phyloP scores from a whole-genome alignment of 1,140 invertebrate genomes.

The Microplitis mediator region DNA sequence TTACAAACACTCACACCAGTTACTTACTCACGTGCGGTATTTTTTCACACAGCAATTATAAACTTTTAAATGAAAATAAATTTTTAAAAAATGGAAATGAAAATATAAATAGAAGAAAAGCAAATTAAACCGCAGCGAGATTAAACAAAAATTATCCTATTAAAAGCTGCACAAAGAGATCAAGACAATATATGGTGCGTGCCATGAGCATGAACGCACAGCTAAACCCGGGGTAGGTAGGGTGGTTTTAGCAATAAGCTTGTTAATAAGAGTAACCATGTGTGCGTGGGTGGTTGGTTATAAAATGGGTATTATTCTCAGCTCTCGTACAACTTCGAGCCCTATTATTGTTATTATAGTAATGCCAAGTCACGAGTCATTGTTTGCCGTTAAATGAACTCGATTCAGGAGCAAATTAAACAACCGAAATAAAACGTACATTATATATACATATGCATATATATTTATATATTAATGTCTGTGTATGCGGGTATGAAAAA shows the following conservation, averaged over 20 bases:
- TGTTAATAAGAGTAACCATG: not conserved
- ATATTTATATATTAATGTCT: not conserved
- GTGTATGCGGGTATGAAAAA: not conserved
- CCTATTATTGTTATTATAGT: constrained; percentile 8
- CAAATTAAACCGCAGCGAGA: not conserved
- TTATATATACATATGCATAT: not conserved
- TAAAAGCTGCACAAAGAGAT: not conserved
- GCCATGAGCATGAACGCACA: not conserved
- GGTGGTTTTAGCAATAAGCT: not conserved
- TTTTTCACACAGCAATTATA: no score
- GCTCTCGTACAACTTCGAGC: not conserved
- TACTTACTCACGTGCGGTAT: not conserved
- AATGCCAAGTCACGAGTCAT: constrained; percentile 27
- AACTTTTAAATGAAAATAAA: not conserved
- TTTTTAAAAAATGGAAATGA: not conserved
- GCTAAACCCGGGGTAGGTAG: not conserved
- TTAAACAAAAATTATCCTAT: no score
- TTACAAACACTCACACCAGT: no score
- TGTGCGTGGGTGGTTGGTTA: no score
- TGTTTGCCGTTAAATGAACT: constrained; percentile 18
- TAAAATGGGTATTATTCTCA: constrained; percentile 12
- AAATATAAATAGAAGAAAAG: not conserved
- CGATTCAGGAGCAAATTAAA: constrained; percentile 11
- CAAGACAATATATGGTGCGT: not conserved
- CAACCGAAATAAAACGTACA: not conserved